These are phyloP conservation scores for Rhinella marina DNA, from an alignment of 2,797 vertebrate genomes.

Conservation along the genomic window DNA sequence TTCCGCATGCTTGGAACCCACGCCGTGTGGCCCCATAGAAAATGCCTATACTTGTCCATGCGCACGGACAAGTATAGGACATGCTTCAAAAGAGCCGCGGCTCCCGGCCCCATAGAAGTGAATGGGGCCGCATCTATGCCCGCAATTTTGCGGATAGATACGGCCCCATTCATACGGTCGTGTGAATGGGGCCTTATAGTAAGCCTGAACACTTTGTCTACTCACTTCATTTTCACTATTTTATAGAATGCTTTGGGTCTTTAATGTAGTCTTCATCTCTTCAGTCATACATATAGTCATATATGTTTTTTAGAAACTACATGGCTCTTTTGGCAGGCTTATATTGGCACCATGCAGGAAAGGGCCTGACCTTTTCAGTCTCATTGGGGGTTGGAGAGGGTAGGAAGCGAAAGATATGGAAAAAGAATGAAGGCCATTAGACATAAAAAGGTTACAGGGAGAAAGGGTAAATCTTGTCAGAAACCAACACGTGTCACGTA, in stretches of 20 bases:
- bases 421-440: conserved; percentile 64
- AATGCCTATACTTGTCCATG: no score
- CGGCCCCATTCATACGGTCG: no score
- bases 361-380: conserved; percentile 86
- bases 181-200: no score
- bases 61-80: no score
- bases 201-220: background rate
- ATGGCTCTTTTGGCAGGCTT: conserved; percentile 86
- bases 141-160: no score
- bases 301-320: conserved; percentile 96
- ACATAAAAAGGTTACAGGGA: conserved; percentile 60
- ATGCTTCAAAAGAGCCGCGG: no score
- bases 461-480: conserved; percentile 72
- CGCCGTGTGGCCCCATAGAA: no score
- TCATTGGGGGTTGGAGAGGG: conserved; percentile 73
- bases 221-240: background rate
- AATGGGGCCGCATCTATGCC: no score
- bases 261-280: conserved; percentile 73
- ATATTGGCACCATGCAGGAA: conserved; percentile 79
- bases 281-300: conserved; percentile 72
- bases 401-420: conserved; percentile 67
- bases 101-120: no score
- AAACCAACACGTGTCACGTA: conserved; percentile 70
- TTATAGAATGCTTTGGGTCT: background rate
- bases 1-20: no score